Evolutionary conservation across 2,113 vertebrate species (phyloP).

Genomic region (Daubentonia madagascariensis): DNA sequence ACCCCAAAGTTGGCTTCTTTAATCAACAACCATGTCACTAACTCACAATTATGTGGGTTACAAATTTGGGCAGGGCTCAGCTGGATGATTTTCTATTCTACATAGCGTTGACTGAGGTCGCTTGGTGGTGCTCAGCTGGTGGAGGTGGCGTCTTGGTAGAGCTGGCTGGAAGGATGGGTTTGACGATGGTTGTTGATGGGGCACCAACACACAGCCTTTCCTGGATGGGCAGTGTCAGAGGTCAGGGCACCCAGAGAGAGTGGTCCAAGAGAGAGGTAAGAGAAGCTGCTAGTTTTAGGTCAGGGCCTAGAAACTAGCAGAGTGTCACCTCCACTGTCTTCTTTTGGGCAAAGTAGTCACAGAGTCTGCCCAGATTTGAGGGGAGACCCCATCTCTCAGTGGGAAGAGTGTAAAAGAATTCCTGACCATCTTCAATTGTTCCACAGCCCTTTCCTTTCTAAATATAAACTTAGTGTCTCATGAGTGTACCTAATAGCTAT

Average conservation of each 20-base stretch:
- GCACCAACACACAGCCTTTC: rapidly evolving
- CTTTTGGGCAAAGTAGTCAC: rapidly evolving
- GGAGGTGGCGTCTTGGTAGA: not conserved
- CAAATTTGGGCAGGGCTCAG: not conserved
- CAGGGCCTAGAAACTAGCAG: not conserved
- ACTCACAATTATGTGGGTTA: not conserved
- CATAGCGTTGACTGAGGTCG: rapidly evolving
- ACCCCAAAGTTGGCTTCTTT: not conserved
- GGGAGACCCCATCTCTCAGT: rapidly evolving
- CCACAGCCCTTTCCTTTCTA: not conserved
- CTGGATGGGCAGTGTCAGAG: rapidly evolving
- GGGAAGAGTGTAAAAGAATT: not conserved
- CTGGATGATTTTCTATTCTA: not conserved
- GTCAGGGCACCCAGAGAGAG: not conserved
- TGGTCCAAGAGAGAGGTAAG: not conserved
- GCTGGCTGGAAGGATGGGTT: not conserved
- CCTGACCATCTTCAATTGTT: not conserved
- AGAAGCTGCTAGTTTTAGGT: no score
- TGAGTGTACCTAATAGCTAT: rapidly evolving
- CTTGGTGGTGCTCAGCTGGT: not conserved
- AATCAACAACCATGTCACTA: not conserved
- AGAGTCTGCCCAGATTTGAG: rapidly evolving
- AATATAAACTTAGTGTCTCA: not conserved
- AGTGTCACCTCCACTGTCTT: not conserved
- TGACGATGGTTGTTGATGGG: not conserved